Evolutionary conservation across 2,888 invertebrate genomes (phyloP).

Genomic region (Lasius fuliginosus): DNA sequence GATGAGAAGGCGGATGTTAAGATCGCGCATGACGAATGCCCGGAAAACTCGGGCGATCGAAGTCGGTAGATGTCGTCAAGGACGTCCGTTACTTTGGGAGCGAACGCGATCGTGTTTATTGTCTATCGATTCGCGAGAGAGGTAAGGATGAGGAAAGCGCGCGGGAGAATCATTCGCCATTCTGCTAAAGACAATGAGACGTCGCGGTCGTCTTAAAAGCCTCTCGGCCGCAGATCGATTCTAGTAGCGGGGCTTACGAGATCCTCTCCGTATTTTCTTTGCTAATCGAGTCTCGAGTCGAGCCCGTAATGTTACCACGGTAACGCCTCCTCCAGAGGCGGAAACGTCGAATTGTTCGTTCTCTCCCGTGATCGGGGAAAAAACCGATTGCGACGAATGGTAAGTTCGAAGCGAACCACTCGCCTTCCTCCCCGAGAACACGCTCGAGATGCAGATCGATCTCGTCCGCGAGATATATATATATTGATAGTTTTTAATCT

Average conservation of each 20-base stretch:
- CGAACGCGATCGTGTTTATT: conserved; percentile 42
- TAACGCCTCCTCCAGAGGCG: conserved; percentile 72
- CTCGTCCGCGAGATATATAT: conserved; percentile 19
- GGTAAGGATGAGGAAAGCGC: conserved; percentile 15
- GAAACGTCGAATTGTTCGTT: conserved; percentile 61
- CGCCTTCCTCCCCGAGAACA: conserved; percentile 47
- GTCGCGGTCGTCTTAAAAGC: conserved; percentile 80
- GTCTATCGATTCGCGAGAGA: conserved; percentile 4
- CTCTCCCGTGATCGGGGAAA: conserved; percentile 47
- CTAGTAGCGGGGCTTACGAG: conserved; percentile 63
- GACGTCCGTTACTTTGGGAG: conserved; percentile 9
- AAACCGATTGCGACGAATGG: conserved; percentile 46
- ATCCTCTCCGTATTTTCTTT: conserved; percentile 81
- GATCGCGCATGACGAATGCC: background rate
- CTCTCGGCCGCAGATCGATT: conserved; percentile 79
- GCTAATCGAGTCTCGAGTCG: conserved; percentile 82
- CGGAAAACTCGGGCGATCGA: conserved; percentile 14
- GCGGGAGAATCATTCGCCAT: conserved; percentile 58
- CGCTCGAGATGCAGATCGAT: conserved; percentile 78
- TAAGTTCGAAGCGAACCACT: conserved; percentile 37
- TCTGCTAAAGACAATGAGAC: conserved; percentile 72
- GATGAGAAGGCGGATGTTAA: background rate
- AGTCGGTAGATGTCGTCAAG: conserved; percentile 8
- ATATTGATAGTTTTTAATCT: background rate
- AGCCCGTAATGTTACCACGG: conserved; percentile 80